Conservation (phyloP, 2,797 vertebrate species). For the Erethizon dorsatum region DNA sequence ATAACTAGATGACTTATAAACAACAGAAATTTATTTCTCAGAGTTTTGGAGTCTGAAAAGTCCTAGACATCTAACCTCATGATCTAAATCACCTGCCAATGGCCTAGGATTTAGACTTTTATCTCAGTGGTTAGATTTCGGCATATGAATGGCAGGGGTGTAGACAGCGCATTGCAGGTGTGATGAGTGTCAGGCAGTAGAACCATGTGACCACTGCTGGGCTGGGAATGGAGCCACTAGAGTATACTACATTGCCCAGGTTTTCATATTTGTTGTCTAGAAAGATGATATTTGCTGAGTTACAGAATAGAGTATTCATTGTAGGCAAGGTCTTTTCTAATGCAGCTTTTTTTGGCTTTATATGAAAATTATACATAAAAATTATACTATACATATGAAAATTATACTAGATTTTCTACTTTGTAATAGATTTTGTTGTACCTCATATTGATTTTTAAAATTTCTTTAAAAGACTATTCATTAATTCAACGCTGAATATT, state of each 20-base stretch:
- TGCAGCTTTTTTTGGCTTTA: background rate
- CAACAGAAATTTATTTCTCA: background rate
- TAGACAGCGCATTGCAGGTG: background rate
- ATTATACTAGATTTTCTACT: constrained; percentile 3
- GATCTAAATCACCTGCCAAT: background rate
- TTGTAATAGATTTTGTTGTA: constrained; percentile 7
- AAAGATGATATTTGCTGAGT: background rate
- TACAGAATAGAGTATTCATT: background rate
- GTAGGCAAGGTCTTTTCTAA: background rate
- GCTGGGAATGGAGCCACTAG: background rate
- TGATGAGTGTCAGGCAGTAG: background rate
- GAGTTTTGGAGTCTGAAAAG: background rate
- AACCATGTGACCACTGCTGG: no score
- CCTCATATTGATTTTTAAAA: background rate
- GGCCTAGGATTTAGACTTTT: background rate
- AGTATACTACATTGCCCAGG: background rate
- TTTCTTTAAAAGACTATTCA: background rate
- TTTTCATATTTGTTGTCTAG: background rate
- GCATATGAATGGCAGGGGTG: background rate
- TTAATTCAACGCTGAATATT: constrained; percentile 13
- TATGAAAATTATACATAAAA: background rate
- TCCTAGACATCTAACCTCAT: background rate
- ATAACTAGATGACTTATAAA: background rate
- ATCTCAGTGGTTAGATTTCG: background rate
- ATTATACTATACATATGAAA: background rate